Evolutionary conservation across 2,888 invertebrate genomes (phyloP).

Genomic region (Pristionchus maxplancki): DNA sequence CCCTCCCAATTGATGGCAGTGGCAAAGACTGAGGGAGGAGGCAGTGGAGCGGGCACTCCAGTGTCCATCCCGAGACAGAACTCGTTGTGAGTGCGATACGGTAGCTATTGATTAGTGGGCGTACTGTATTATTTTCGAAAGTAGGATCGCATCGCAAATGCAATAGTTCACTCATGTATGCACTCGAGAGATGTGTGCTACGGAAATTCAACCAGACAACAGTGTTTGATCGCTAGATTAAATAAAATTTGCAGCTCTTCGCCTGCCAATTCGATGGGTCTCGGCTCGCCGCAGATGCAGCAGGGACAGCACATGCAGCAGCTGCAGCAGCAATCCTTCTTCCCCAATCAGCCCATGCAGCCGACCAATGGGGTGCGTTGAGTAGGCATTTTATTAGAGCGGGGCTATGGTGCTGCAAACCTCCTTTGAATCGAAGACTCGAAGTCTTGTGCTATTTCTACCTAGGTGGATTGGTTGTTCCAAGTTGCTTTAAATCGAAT

Average conservation of each 20-base stretch:
- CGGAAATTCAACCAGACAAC: too few species aligned
- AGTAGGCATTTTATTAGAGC: too few species aligned
- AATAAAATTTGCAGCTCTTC: conserved; percentile 31
- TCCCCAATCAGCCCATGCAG: background rate
- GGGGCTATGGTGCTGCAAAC: too few species aligned
- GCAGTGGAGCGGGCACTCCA: background rate
- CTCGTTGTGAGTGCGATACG: background rate
- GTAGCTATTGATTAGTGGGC: too few species aligned
- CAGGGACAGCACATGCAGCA: conserved; percentile 44
- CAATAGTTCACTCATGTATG: too few species aligned
- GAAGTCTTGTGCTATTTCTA: background rate
- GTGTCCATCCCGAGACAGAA: background rate
- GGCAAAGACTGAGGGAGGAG: background rate
- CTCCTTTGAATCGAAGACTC: background rate
- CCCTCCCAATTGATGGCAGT: background rate
- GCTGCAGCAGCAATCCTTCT: background rate
- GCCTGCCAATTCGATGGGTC: background rate
- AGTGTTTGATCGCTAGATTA: too few species aligned
- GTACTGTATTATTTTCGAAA: too few species aligned
- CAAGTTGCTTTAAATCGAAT: too few species aligned
- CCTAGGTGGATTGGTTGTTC: too few species aligned
- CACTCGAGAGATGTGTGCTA: too few species aligned
- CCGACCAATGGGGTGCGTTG: background rate
- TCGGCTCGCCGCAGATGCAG: background rate
- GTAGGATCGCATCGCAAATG: too few species aligned